Base-by-base conservation (phyloP, 2,888 invertebrate genomes). In the Eupithecia tripunctaria region DNA sequence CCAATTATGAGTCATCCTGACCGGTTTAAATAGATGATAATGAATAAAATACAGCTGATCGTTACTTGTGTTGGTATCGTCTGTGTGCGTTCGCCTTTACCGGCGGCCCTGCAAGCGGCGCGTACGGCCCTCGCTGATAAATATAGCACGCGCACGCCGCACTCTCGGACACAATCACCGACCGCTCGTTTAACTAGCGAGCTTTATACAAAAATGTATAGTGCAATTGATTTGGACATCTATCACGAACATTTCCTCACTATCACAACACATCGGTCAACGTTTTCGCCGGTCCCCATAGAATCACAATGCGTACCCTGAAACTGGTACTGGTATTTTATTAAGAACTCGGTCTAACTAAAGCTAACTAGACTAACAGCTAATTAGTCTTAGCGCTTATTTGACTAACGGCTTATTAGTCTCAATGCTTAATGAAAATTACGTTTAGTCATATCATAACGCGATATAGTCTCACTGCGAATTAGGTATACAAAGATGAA, bases 141-240 rank as follows among this genome's bases (percentile, higher is more conserved):
- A 93, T 93, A 90, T 94, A 94, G 93, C 89, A 82, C 89, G 84
- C 89, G 90, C 92, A 90, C 89, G 91, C 92, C 88, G 85, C 86
- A 85, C 83, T 82, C 85, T 85, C 89, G 85, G 47, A 88, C 87
- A 91, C 91, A 91, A 90, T 91, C 88, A 86, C 85, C 89, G 87
- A 89, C 88, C 86, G 88, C 89, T 89, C 85, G 83, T 86, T 84
- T 86, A 82, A 82, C 83, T 80, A 82, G 80, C 68, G 75, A 78
- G 79, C 76, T 80, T 80, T 78, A 64, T 77, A 79, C 69, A 80
- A 81, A 83, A 82, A 79, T 67, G 38, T 75, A 27, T 64, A 64
- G 15, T 38, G 64, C 64, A 41, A 64, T 36, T 36, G 36, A 63
- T 63, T 63, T n/a, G 62, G n/a, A 29, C 60, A 47, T 47, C 47